These are phyloP conservation scores for Maconellicoccus hirsutus DNA, from an alignment of 1,140 invertebrate genomes.

Conservation along the genomic window DNA sequence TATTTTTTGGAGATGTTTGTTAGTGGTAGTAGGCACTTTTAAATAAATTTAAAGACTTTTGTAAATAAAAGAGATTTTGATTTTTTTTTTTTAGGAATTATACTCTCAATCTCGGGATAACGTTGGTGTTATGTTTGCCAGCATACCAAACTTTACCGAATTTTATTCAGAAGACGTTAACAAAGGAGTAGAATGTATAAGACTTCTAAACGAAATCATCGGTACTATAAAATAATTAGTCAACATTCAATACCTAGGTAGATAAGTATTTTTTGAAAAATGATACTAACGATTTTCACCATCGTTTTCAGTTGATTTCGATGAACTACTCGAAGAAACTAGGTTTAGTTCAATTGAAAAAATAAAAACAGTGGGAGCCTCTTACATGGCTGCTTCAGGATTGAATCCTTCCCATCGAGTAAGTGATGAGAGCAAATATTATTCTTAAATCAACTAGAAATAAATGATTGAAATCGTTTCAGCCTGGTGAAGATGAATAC, in stretches of 20 bases:
- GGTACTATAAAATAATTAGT: conserved; percentile 40
- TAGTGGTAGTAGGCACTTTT: too few species aligned
- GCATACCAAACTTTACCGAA: conserved; percentile 95
- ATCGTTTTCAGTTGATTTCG: conserved; percentile 64
- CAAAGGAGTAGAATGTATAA: conserved; percentile 93
- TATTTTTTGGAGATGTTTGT: too few species aligned
- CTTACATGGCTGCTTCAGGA: conserved; percentile 98
- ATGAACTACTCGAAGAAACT: conserved; percentile 78
- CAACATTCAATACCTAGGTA: neutral
- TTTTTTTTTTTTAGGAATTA: conserved; percentile 54
- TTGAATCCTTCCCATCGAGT: conserved; percentile 41
- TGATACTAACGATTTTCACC: neutral
- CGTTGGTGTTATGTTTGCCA: conserved; percentile 94
- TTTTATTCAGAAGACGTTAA: conserved; percentile 97
- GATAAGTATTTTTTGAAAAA: neutral
- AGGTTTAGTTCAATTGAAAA: conserved; percentile 90
- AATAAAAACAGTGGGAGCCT: conserved; percentile 93
- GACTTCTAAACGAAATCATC: conserved; percentile 96
- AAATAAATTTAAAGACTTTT: too few species aligned
- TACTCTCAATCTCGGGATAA: conserved; percentile 87
- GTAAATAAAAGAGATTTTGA: too few species aligned
- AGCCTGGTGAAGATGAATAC: conserved; percentile 45
- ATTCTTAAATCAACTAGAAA: too few species aligned
- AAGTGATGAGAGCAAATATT: neutral
- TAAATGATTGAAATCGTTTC: conserved; percentile 27